A percentile compares a stretch with the other conserved stretches of the same genome.
Evolutionary conservation across 2,888 invertebrate species (phyloP).

Genomic region (Heliconius cydno): DNA sequence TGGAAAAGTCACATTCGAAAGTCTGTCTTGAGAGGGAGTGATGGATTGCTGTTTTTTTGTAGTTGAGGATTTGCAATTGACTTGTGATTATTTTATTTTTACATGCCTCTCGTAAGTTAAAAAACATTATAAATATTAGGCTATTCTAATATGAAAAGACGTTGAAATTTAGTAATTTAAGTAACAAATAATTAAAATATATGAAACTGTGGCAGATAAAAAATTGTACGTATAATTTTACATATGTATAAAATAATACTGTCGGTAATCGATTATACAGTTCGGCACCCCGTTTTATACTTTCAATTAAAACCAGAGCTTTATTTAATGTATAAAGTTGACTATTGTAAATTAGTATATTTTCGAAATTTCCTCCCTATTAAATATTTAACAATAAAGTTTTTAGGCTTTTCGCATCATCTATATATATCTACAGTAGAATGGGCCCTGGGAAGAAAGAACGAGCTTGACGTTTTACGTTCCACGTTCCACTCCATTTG

Average conservation of each 20-base stretch:
- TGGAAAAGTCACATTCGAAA: neutral
- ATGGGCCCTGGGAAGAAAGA: neutral
- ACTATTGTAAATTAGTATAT: too few species aligned
- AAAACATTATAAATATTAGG: neutral
- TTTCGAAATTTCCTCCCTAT: too few species aligned
- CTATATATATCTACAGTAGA: too few species aligned
- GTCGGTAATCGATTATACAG: too few species aligned
- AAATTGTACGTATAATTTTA: too few species aligned
- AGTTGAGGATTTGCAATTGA: neutral
- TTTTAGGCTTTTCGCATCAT: too few species aligned
- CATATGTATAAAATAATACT: too few species aligned
- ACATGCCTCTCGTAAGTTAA: neutral
- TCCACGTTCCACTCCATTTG: neutral
- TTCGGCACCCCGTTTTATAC: too few species aligned
- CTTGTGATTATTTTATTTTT: neutral
- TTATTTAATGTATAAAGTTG: too few species aligned
- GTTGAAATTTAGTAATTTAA: neutral
- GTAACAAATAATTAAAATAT: neutral
- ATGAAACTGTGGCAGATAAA: too few species aligned
- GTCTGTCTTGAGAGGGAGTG: slow-evolving; percentile 3
- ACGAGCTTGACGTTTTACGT: neutral
- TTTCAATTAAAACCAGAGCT: too few species aligned
- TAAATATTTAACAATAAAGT: too few species aligned
- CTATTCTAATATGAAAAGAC: neutral
- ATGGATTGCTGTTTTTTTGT: neutral